Conservation (phyloP, 2,797 vertebrate species). For the Acanthurus lineatus region DNA sequence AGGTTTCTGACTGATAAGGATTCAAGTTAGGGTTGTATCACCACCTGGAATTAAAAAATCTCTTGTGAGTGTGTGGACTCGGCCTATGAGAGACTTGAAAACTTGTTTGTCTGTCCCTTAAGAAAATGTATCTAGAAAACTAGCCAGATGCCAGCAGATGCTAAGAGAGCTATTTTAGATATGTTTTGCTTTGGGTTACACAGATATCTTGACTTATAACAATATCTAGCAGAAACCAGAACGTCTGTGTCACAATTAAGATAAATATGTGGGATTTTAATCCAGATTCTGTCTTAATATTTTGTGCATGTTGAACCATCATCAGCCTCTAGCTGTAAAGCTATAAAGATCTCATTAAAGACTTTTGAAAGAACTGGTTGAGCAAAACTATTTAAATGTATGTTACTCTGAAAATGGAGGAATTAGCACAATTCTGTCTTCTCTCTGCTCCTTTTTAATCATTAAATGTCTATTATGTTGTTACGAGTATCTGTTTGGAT, state of each 20-base stretch:
- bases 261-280: not conserved
- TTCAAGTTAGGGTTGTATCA: too few species aligned
- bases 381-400: not conserved
- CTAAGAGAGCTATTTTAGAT: not conserved
- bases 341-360: not conserved
- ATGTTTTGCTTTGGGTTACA: not conserved
- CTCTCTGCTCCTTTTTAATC: not conserved
- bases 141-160: not conserved
- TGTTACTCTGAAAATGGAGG: not conserved
- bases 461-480: not conserved
- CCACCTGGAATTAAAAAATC: too few species aligned
- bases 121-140: not conserved
- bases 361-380: not conserved
- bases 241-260: not conserved
- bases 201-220: too few species aligned
- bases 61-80: not conserved
- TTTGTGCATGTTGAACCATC: not conserved
- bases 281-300: not conserved
- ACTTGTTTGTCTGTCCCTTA: not conserved
- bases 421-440: too few species aligned
- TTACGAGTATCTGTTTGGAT: not conserved
- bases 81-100: not conserved
- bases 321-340: not conserved
- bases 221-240: constrained; percentile 2
- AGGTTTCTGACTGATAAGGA: too few species aligned